Percentiles rank a stretch among this genome's conserved stretches.
These are phyloP conservation scores for Cryptoblepharus egeriae DNA, from an alignment of 2,797 vertebrate genomes.

Conservation along the genomic window DNA sequence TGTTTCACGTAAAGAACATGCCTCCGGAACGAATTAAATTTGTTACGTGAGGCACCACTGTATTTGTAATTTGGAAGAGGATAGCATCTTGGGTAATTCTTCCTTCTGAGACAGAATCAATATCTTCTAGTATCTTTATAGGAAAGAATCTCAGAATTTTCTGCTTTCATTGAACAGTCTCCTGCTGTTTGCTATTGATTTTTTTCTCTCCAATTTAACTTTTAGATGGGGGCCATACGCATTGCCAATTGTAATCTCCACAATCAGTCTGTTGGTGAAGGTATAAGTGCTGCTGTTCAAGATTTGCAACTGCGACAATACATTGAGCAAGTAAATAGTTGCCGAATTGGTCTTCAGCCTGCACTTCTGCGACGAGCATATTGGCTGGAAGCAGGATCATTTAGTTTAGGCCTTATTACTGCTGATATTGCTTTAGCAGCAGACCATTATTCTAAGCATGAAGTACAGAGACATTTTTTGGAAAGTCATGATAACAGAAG, in stretches of 20 bases:
- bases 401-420: conserved; percentile 92
- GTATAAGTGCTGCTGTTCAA: conserved; percentile 92
- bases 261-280: conserved; percentile 96
- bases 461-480: conserved; percentile 93
- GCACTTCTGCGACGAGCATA: conserved; percentile 88
- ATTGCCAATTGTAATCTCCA: conserved; percentile 97
- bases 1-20: no score
- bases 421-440: conserved; percentile 94
- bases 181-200: not conserved
- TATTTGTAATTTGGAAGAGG: not conserved
- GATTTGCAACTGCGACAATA: conserved; percentile 92
- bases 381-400: conserved; percentile 96
- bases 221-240: conserved; percentile 88
- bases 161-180: not conserved
- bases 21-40: no score
- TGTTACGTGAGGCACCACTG: no score
- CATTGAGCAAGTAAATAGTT: conserved; percentile 88
- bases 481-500: conserved; percentile 91
- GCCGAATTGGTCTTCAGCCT: conserved; percentile 84
- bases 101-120: not conserved
- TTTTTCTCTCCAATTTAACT: conserved; percentile 19
- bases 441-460: conserved; percentile 92
- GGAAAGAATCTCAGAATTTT: not conserved
- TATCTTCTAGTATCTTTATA: not conserved
- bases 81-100: not conserved